phyloP scores from a whole-genome alignment of 2,113 vertebrate genomes.

The Sinocyclocheilus grahami region DNA sequence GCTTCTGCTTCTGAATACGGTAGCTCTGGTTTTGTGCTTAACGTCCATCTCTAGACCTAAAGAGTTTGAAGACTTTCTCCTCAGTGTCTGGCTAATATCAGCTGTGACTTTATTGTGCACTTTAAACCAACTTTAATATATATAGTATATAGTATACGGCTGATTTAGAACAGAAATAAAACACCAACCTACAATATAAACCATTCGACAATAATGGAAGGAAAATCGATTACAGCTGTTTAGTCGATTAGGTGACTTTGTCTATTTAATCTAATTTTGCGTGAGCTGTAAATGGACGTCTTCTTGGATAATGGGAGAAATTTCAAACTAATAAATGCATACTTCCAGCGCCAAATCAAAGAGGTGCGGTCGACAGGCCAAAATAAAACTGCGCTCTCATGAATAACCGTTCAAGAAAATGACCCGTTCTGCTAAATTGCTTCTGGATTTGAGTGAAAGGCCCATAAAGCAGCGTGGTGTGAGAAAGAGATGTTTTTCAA shows the following conservation, averaged over 20 bases:
- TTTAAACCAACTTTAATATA: conserved; percentile 19
- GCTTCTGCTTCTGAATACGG: conserved; percentile 21
- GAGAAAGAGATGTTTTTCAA: conserved; percentile 9
- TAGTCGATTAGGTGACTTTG: conserved; percentile 63
- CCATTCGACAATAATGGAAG: conserved; percentile 65
- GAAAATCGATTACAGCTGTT: conserved; percentile 67
- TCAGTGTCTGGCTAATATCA: conserved; percentile 45
- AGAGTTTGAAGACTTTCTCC: conserved; percentile 30
- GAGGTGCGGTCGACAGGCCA: conserved; percentile 34
- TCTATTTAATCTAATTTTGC: conserved; percentile 60
- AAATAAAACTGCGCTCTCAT: conserved; percentile 64
- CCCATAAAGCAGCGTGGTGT: conserved; percentile 11
- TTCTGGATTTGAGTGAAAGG: conserved; percentile 51
- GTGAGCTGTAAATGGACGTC: conserved; percentile 49
- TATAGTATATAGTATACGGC: conserved; percentile 29
- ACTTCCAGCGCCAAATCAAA: conserved; percentile 63
- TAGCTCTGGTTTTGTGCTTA: conserved; percentile 46
- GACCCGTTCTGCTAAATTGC: conserved; percentile 54
- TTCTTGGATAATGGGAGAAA: conserved; percentile 55
- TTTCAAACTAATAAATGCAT: conserved; percentile 41
- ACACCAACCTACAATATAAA: conserved; percentile 50
- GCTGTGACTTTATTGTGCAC: background rate
- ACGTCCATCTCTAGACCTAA: conserved; percentile 30
- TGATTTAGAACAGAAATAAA: conserved; percentile 67
- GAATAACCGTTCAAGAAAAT: conserved; percentile 58